Evolutionary conservation across 2,888 invertebrate species (phyloP).

Genomic region (Melolontha melolontha): DNA sequence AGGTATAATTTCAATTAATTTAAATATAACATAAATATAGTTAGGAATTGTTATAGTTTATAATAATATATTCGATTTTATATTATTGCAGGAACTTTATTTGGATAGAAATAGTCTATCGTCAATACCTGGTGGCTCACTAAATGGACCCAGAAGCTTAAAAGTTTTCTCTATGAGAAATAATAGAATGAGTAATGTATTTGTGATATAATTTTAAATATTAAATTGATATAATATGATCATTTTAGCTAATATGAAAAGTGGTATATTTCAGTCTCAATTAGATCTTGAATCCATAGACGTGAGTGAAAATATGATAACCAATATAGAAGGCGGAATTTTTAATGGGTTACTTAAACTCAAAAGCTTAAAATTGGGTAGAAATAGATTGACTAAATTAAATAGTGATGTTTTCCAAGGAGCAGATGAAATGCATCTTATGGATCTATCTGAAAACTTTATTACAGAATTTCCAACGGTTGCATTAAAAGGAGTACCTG

Average conservation of each 20-base stretch:
- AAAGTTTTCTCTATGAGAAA: slow-evolving; percentile 79
- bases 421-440: slow-evolving; percentile 78
- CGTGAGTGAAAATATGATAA: slow-evolving; percentile 83
- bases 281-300: slow-evolving; percentile 80
- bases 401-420: slow-evolving; percentile 88
- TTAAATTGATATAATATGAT: neutral
- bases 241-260: slow-evolving; percentile 74
- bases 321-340: slow-evolving; percentile 80
- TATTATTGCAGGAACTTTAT: slow-evolving; percentile 75
- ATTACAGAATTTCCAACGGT: slow-evolving; percentile 84
- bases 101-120: slow-evolving; percentile 85
- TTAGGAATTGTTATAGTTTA: too few relatives aligned
- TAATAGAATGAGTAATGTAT: slow-evolving; percentile 82
- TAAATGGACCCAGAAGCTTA: slow-evolving; percentile 84
- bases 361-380: slow-evolving; percentile 77
- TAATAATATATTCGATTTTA: neutral
- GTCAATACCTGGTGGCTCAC: slow-evolving; percentile 79
- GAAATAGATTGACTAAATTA: slow-evolving; percentile 82
- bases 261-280: slow-evolving; percentile 78
- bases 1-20: slow-evolving; percentile 65
- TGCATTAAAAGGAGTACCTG: slow-evolving; percentile 77
- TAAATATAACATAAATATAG: neutral
- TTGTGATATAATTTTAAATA: too few relatives aligned
- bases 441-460: slow-evolving; percentile 90
- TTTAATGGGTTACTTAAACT: slow-evolving; percentile 77